These are phyloP conservation scores for Macquaria australasica DNA, from an alignment of 2,113 vertebrate genomes.

Conservation along the genomic window DNA sequence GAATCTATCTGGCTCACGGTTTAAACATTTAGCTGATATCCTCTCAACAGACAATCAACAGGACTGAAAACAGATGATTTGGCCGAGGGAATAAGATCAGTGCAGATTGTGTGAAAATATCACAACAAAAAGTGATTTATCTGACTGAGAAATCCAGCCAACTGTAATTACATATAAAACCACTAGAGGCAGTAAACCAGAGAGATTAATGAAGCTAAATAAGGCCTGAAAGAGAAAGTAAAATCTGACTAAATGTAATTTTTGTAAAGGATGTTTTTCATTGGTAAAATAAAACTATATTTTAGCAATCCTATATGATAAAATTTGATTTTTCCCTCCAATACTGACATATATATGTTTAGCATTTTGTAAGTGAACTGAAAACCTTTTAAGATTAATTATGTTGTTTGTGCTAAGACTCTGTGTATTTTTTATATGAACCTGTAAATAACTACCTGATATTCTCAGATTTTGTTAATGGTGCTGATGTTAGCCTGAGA, in stretches of 20 bases:
- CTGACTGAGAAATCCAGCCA: too few relatives aligned
- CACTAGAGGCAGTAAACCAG: background rate
- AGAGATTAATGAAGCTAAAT: background rate
- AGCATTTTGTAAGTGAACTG: background rate
- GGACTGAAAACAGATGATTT: too few relatives aligned
- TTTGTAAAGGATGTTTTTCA: background rate
- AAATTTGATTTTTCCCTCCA: background rate
- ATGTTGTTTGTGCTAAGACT: conserved; percentile 29
- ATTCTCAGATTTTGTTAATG: conserved; percentile 19
- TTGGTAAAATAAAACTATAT: conserved; percentile 2
- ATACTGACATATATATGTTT: background rate
- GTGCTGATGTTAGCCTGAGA: conserved; percentile 42
- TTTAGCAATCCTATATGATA: background rate
- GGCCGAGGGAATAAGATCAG: too few relatives aligned
- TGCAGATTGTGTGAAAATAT: too few relatives aligned
- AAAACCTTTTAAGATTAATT: conserved; percentile 17
- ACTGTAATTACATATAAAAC: background rate
- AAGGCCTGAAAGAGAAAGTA: background rate
- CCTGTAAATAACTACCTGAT: conserved; percentile 72
- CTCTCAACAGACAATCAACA: background rate
- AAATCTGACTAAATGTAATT: background rate
- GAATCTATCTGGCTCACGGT: too few relatives aligned
- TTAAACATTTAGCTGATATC: too few relatives aligned
- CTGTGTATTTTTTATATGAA: conserved; percentile 56
- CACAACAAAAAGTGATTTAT: too few relatives aligned